These are phyloP conservation scores for Leucopternis melanops DNA, from an alignment of 2,113 vertebrate species.

Conservation along the genomic window DNA sequence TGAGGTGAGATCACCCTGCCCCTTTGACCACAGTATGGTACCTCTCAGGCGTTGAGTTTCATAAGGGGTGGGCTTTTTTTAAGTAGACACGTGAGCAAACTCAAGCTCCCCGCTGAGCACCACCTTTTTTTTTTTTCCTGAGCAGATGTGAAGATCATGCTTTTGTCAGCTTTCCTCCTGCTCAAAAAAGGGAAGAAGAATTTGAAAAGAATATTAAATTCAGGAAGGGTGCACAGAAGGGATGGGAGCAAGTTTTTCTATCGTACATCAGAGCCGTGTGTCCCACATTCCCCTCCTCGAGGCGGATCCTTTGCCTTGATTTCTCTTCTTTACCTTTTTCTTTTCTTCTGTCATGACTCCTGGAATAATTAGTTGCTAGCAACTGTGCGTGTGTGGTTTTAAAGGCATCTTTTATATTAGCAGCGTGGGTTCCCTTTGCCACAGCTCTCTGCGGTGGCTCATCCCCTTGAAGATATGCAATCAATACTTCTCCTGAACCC, in stretches of 20 bases:
- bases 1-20: not conserved
- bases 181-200: not conserved
- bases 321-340: not conserved
- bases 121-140: not conserved
- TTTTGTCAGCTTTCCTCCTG: conserved; percentile 58
- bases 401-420: conserved; percentile 38
- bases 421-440: conserved; percentile 18
- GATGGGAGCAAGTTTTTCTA: not conserved
- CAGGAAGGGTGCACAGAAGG: not conserved
- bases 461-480: conserved; percentile 59
- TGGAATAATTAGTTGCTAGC: conserved; percentile 39
- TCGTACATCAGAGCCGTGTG: not conserved
- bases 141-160: not conserved
- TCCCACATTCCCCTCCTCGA: conserved; percentile 37
- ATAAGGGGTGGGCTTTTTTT: not conserved
- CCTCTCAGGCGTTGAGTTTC: rapidly evolving
- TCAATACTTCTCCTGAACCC: conserved; percentile 70
- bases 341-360: conserved; percentile 31
- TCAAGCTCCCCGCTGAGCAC: not conserved
- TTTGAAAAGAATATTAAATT: conserved; percentile 52
- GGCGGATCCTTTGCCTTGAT: conserved; percentile 37
- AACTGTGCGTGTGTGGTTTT: not conserved
- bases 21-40: rapidly evolving
- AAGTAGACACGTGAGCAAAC: not conserved
- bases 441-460: conserved; percentile 21